These are phyloP conservation scores for Corapipo altera DNA, from an alignment of 2,113 vertebrate species.

Conservation along the genomic window DNA sequence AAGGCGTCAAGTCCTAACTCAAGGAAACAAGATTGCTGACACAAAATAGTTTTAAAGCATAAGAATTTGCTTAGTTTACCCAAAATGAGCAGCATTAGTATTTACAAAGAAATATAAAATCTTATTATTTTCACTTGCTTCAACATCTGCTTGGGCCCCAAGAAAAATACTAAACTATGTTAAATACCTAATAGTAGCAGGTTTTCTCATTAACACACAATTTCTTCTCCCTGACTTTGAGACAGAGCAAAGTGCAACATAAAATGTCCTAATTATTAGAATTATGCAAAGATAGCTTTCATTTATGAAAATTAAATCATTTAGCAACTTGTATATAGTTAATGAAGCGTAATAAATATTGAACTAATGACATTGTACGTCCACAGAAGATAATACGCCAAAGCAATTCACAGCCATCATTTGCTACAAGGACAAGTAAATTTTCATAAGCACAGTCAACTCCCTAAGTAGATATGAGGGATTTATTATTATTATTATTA, in stretches of 20 bases:
- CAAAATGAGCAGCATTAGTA: background rate
- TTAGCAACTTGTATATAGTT: slow-evolving; percentile 32
- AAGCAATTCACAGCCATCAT: slow-evolving; percentile 16
- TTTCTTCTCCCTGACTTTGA: slow-evolving; percentile 10
- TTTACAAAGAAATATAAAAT: background rate
- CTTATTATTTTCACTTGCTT: background rate
- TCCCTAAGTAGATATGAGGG: background rate
- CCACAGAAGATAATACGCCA: slow-evolving; percentile 10
- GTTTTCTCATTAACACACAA: background rate
- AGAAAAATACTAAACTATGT: background rate
- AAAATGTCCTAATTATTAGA: slow-evolving; percentile 28
- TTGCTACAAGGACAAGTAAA: background rate
- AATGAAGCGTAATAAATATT: slow-evolving; percentile 53
- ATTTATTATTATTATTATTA: background rate
- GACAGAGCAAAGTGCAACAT: background rate
- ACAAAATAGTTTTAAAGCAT: background rate
- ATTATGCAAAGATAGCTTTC: slow-evolving; percentile 19
- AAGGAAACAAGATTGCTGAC: background rate
- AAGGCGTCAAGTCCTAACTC: background rate
- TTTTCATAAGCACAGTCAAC: background rate
- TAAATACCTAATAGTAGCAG: background rate
- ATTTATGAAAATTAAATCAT: slow-evolving; percentile 53
- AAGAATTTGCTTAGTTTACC: background rate
- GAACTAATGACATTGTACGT: slow-evolving; percentile 44
- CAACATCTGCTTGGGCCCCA: background rate